Conservation (phyloP, 2,113 vertebrate species). For the Hippocampus abdominalis region DNA sequence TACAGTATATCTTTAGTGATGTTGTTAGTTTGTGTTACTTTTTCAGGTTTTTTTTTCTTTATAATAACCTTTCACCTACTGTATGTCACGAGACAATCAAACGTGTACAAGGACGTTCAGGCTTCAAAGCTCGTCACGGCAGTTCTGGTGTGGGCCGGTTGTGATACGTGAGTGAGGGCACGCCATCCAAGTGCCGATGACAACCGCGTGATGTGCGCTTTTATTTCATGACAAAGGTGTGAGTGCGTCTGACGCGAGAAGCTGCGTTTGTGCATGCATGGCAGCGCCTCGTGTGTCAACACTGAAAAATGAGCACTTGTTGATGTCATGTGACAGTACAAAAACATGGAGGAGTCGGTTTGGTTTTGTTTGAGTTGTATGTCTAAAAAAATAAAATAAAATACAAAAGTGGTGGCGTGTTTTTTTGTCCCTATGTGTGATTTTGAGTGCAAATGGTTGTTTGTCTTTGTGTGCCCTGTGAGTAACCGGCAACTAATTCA, state of each 20-base stretch:
- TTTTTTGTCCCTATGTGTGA: too few relatives aligned
- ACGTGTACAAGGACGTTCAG: not conserved
- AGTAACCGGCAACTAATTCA: too few relatives aligned
- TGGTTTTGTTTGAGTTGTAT: slow-evolving; percentile 9
- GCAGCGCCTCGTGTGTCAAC: slow-evolving; percentile 3
- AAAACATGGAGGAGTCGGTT: slow-evolving; percentile 27
- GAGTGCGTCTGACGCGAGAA: not conserved
- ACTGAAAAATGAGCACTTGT: slow-evolving; percentile 26
- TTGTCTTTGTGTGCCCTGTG: too few relatives aligned
- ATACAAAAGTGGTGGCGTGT: too few relatives aligned
- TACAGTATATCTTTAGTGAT: too few relatives aligned
- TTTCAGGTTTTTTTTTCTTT: too few relatives aligned
- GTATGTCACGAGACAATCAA: not conserved
- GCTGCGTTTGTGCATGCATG: not conserved
- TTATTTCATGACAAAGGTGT: slow-evolving; percentile 3
- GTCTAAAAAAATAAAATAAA: too few relatives aligned
- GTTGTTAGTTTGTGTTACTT: too few relatives aligned
- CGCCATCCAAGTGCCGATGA: slow-evolving; percentile 20
- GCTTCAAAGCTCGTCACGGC: not conserved
- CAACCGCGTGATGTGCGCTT: not conserved
- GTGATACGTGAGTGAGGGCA: slow-evolving; percentile 25
- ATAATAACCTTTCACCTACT: too few relatives aligned
- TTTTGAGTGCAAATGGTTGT: too few relatives aligned
- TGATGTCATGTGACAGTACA: slow-evolving; percentile 26
- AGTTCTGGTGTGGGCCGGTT: slow-evolving; percentile 15